A percentile compares a stretch with the other conserved stretches of the same genome.
phyloP scores from a whole-genome alignment of 2,797 vertebrate genomes.

The Euphonia xanthogaster region DNA sequence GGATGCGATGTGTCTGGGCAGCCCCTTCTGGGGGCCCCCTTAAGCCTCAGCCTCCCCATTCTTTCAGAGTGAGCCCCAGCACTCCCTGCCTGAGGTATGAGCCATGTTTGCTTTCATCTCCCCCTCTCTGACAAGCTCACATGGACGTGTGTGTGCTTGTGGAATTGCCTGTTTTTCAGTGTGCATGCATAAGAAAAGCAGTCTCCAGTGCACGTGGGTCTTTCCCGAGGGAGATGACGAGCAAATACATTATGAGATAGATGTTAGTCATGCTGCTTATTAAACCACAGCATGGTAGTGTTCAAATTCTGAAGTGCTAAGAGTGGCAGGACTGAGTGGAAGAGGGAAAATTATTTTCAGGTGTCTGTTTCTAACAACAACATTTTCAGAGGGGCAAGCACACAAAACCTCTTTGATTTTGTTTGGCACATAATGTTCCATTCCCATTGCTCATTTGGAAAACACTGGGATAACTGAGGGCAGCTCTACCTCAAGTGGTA shows the following conservation, averaged over 20 bases:
- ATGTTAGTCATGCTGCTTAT: constrained; percentile 6
- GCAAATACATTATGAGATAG: neutral
- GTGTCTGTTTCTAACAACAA: neutral
- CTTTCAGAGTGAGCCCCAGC: neutral
- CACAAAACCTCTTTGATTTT: neutral
- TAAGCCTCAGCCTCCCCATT: accelerated
- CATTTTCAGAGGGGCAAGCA: neutral
- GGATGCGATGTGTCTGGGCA: neutral
- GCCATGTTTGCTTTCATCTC: neutral
- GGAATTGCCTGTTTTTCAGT: neutral
- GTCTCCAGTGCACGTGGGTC: neutral
- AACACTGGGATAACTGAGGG: neutral
- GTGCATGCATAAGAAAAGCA: neutral
- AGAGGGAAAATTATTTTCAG: neutral
- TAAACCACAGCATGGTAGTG: neutral
- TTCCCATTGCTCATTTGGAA: neutral
- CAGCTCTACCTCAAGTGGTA: neutral
- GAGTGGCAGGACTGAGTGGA: neutral
- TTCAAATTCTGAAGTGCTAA: neutral
- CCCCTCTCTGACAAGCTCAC: neutral
- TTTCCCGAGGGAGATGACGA: neutral
- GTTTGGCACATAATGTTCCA: neutral
- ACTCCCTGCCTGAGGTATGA: neutral
- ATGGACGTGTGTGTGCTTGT: neutral
- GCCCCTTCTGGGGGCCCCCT: neutral